Evolutionary conservation across 2,797 vertebrate genomes (phyloP), one percentile per base, ranked within the genome.

Genomic region (Numenius phaeopus): DNA sequence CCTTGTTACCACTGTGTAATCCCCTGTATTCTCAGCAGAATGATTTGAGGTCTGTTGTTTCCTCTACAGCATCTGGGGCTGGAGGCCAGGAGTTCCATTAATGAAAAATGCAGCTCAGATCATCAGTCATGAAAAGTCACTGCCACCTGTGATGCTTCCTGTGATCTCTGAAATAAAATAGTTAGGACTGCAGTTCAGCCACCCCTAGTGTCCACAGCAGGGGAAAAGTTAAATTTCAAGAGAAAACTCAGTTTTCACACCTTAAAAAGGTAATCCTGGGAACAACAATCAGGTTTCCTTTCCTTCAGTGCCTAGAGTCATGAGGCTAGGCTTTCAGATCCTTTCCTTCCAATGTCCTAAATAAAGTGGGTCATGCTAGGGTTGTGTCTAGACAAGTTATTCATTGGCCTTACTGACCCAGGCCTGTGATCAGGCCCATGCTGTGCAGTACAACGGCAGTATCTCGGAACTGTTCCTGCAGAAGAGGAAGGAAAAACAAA

Each of bases 41-140:
- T 57, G 7, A 87, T 72, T 77, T 89, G 71, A 82, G 66, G 39
- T 70, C 57, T 73, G 20, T 55, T 90, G 47, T 73, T 89, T 89
- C n/a, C 47, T 76, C 46, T 90, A 30, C n/a, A 87, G 87, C 39
- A 27, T 69, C 29, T 70, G 50, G 40, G 39, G 27, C 20, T 50
- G 19, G 9, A 11, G 59, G 14, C 82, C 77, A 59, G 26, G 46
- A 93, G 32, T 66, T 87, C 59, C 34, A 34, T 24, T 83, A 66
- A 52, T 80, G 62, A 96, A 94, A 92, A 90, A 82, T 24, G 62
- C 44, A 94, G 17, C 30, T 95, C 44, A 30, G 77, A 58, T 70
- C 37, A 80, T 49, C 46, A 87, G 59, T 62, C n/a, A 34, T n/a
- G 42, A 78, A 90, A 95, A 87, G 70, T 66, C 77, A 72, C 27